Conservation (phyloP, 1,140 invertebrate species). For the Drosophila simulans region DNA sequence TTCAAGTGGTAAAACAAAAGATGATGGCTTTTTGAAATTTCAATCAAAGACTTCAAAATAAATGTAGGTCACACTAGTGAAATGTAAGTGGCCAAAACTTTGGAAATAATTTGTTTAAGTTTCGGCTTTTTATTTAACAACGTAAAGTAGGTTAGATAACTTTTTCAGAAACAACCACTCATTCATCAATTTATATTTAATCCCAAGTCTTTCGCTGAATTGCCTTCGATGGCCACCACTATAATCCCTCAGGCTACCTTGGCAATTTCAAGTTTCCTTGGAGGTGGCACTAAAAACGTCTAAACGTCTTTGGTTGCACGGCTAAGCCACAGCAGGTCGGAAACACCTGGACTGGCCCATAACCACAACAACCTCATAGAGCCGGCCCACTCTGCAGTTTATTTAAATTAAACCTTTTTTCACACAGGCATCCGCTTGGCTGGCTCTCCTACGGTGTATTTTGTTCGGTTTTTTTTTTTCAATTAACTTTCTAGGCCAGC, state of each 20-base stretch:
- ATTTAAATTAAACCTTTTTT: conserved; percentile 79
- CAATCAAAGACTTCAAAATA: too few relatives aligned
- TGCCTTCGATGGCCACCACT: conserved; percentile 21
- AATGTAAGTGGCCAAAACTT: not conserved
- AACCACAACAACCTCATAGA: conserved; percentile 47
- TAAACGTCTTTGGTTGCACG: conserved; percentile 55
- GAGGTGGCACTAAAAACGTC: conserved; percentile 49
- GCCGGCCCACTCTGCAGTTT: conserved; percentile 63
- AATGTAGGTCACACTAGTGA: not conserved
- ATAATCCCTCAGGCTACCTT: conserved; percentile 17
- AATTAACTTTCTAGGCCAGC: conserved; percentile 78
- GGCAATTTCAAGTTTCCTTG: conserved; percentile 29
- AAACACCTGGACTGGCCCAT: conserved; percentile 41
- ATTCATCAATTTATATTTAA: conserved; percentile 2
- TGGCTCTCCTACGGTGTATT: conserved; percentile 24
- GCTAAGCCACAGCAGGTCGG: conserved; percentile 50
- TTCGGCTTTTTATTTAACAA: not conserved
- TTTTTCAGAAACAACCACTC: not conserved
- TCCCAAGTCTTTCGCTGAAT: not conserved
- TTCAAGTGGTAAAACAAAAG: not conserved
- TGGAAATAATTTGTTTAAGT: not conserved
- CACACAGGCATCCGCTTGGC: conserved; percentile 18
- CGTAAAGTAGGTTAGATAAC: not conserved
- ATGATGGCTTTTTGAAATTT: not conserved
- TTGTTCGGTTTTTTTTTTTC: conserved; percentile 64